A percentile compares a stretch with the other conserved stretches of the same genome.
Conservation (phyloP, 2,888 invertebrate species). For the Antitype chi region DNA sequence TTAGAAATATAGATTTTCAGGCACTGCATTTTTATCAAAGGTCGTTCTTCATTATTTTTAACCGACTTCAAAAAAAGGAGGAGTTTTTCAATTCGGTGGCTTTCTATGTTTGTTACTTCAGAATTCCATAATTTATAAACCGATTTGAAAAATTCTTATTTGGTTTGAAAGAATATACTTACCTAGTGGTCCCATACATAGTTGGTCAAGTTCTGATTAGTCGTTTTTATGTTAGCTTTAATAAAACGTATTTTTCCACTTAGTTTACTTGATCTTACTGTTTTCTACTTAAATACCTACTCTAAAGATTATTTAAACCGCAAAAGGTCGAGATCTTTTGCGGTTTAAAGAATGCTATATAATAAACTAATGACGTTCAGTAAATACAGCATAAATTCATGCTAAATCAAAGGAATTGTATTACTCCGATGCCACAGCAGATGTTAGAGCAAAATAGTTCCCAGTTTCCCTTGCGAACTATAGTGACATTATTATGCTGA, state of each 20-base stretch:
- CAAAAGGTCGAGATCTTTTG: no score
- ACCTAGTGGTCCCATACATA: no score
- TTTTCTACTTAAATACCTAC: background rate
- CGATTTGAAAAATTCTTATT: no score
- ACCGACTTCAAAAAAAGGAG: no score
- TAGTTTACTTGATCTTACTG: no score
- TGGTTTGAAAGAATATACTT: no score
- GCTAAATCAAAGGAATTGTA: constrained; percentile 14
- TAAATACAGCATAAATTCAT: background rate
- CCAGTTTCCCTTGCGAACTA: background rate
- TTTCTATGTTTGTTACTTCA: no score
- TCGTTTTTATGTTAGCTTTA: no score
- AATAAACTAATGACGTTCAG: background rate
- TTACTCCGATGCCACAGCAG: background rate
- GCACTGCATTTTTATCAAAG: background rate
- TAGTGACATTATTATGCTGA: constrained; percentile 6
- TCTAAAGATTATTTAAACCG: background rate
- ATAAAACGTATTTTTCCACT: no score
- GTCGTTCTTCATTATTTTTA: background rate
- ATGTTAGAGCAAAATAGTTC: constrained; percentile 16
- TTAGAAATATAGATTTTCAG: background rate
- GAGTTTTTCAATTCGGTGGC: no score
- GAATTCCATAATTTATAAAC: no score
- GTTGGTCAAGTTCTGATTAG: no score
- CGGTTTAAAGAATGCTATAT: background rate